Evolutionary conservation across 2,888 invertebrate genomes (phyloP).

Genomic region (Hermaeophaga mercurialis): DNA sequence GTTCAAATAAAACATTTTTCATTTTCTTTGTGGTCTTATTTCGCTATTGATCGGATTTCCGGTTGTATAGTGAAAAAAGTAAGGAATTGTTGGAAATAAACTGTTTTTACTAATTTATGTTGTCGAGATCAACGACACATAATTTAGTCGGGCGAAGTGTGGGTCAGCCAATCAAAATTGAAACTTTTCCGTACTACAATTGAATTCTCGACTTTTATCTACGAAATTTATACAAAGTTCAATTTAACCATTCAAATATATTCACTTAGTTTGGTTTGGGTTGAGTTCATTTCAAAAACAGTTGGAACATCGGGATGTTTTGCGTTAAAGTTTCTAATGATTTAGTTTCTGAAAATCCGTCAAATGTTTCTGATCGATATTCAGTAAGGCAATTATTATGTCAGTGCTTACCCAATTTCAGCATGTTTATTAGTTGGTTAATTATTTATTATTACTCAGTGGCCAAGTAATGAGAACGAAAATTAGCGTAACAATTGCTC

Average conservation of each 20-base stretch:
- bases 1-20: no score
- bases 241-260: slow-evolving; percentile 28
- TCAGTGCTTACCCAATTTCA: slow-evolving; percentile 12
- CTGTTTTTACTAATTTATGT: no score
- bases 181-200: slow-evolving; percentile 14
- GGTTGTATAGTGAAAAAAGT: no score
- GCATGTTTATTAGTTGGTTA: slow-evolving; percentile 11
- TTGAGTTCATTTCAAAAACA: slow-evolving; percentile 22
- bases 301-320: slow-evolving; percentile 19
- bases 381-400: slow-evolving; percentile 13
- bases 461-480: slow-evolving; percentile 12
- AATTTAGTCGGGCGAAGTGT: neutral
- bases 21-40: no score
- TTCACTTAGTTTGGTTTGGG: slow-evolving; percentile 24
- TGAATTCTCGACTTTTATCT: slow-evolving; percentile 20
- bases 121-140: no score
- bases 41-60: no score
- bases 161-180: neutral
- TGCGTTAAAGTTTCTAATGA: slow-evolving; percentile 7
- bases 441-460: slow-evolving; percentile 9
- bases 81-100: no score
- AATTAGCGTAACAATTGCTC: slow-evolving; percentile 13
- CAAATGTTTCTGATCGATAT: slow-evolving; percentile 16
- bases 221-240: slow-evolving; percentile 19
- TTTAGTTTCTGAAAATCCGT: slow-evolving; percentile 16